Base-by-base conservation (phyloP, 2,888 invertebrate genomes). In the Coecobrya sp. region DNA sequence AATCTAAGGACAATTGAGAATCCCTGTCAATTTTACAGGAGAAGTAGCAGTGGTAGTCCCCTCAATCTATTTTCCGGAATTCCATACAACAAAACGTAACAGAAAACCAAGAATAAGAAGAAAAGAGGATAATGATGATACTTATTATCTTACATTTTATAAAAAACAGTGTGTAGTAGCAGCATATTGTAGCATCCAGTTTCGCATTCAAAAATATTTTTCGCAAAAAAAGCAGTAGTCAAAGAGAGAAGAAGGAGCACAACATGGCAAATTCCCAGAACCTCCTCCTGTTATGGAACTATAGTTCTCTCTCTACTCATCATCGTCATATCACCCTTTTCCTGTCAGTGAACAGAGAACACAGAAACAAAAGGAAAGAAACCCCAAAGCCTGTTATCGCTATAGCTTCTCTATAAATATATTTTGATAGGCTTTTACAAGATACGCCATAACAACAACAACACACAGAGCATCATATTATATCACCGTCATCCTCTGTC, bases 201-300 rank as follows among this genome's bases (percentile, higher is more conserved):
- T 27, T 27, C 25, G 16, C 27, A 27, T 25, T 65, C 19, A 27
- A 65, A 3, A 13, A 59, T 19, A 59, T 59, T 59, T 59, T 59
- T 22, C 36, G 65, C 65, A 65, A 65, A 65, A 65, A 59, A 59
- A 59, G 19, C 3, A 59, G 19, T 19, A 36, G n/a, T 36, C 36
- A 36, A 2, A 2, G 3, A 36, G 36, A 36, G 36, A 2, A 36
- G 36, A 2, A 36, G 36, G 3, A 36, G 36, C 5, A 59, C 59
- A 59, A 19, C 65, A 25, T 65, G 65, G 25, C 25, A 65, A 27
- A 65, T 65, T 65, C 65, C 65, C 25, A 65, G 65, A 65, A 65
- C 19, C 65, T 65, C 10, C 27, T 25, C 65, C 11, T 27, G 8
- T 25, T 59, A 19, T 65, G 65, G 27, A 27, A 27, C 65, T 65